A percentile compares a stretch with the other conserved stretches of the same genome.
These are phyloP conservation scores for Corydoras maculifer DNA, from an alignment of 2,113 vertebrate species.

Conservation along the genomic window DNA sequence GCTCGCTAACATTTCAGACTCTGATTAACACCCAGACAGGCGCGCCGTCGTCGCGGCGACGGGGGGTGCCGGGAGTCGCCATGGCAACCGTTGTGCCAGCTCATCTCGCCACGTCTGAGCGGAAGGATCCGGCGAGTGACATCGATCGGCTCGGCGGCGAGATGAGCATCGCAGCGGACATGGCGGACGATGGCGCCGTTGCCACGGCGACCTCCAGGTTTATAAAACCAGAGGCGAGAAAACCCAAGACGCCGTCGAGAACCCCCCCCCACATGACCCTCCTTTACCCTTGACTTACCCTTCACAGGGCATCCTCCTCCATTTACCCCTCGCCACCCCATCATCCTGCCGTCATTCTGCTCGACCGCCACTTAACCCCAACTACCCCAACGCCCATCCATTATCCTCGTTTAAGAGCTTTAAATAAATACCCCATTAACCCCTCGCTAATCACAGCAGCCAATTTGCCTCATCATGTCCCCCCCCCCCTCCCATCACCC, in stretches of 20 bases:
- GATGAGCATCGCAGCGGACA: slow-evolving; percentile 32
- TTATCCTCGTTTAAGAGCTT: too few relatives aligned
- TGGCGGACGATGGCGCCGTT: slow-evolving; percentile 3
- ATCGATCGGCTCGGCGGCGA: slow-evolving; percentile 19
- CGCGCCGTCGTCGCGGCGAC: neutral
- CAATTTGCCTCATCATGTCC: too few relatives aligned
- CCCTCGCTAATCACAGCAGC: too few relatives aligned
- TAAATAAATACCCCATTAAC: too few relatives aligned
- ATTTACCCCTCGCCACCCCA: too few relatives aligned
- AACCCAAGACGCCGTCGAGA: slow-evolving; percentile 41
- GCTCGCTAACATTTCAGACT: slow-evolving; percentile 17
- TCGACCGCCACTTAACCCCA: too few relatives aligned
- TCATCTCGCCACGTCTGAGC: slow-evolving; percentile 54
- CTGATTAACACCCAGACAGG: slow-evolving; percentile 31
- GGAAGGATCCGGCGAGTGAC: slow-evolving; percentile 30
- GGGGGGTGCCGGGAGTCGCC: slow-evolving; percentile 30
- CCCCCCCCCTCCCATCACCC: too few relatives aligned
- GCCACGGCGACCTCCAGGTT: slow-evolving; percentile 7
- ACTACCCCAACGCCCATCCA: too few relatives aligned
- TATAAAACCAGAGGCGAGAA: slow-evolving; percentile 9
- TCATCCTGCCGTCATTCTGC: too few relatives aligned
- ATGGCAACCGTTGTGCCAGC: slow-evolving; percentile 45
- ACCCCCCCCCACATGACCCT: too few relatives aligned
- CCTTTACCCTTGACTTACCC: too few relatives aligned
- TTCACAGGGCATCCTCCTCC: too few relatives aligned